Conservation (phyloP, 2,888 invertebrate species). For the Eurois occulta region DNA sequence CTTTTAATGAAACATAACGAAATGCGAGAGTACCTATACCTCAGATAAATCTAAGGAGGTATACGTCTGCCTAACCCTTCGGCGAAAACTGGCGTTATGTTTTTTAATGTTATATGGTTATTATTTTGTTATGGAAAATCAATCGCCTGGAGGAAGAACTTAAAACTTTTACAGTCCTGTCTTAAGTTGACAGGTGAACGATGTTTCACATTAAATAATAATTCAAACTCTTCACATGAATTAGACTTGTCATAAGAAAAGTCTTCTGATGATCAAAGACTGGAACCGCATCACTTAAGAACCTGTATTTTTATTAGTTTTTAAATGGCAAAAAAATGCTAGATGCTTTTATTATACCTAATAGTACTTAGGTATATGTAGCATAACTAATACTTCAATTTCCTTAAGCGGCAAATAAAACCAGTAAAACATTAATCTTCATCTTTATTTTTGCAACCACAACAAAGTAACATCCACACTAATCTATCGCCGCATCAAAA, state of each 20-base stretch:
- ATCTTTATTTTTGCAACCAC: neutral
- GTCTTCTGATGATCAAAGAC: constrained; percentile 8
- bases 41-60: too few relatives aligned
- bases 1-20: neutral
- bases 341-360: neutral
- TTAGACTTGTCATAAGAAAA: constrained; percentile 20
- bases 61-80: too few relatives aligned
- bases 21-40: neutral
- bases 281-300: neutral
- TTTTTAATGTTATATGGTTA: neutral
- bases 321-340: neutral
- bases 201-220: constrained; percentile 13
- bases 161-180: neutral
- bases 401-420: neutral
- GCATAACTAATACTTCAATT: constrained; percentile 21
- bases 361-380: neutral
- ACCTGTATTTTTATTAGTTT: constrained; percentile 1
- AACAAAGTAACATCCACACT: constrained; percentile 70
- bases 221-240: constrained; percentile 23
- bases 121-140: neutral
- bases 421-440: neutral
- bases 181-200: constrained; percentile 30
- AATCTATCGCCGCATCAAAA: constrained; percentile 67
- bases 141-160: constrained; percentile 21
- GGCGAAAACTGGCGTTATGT: neutral